phyloP scores from a whole-genome alignment of 2,113 vertebrate genomes.

The Pachypanchax playfairii region DNA sequence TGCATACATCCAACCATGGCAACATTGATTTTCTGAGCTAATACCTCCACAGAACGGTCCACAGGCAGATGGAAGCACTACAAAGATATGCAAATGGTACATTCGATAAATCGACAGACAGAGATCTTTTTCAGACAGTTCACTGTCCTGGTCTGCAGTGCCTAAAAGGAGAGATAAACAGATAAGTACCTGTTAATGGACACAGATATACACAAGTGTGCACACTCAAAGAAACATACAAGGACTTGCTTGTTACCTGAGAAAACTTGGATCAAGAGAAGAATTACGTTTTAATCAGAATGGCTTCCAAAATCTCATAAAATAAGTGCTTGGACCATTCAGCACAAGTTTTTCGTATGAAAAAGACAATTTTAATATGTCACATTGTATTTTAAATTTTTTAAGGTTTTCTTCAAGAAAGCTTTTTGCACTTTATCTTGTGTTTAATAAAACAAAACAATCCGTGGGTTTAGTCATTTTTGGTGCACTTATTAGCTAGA shows the following conservation, averaged over 20 bases:
- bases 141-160: slow-evolving; percentile 72
- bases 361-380: slow-evolving; percentile 29
- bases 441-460: slow-evolving; percentile 60
- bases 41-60: slow-evolving; percentile 81
- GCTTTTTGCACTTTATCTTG: slow-evolving; percentile 41
- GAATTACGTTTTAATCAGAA: slow-evolving; percentile 56
- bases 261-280: slow-evolving; percentile 51
- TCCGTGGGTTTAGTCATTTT: slow-evolving; percentile 62
- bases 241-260: slow-evolving; percentile 59
- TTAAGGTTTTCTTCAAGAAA: slow-evolving; percentile 42
- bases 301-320: slow-evolving; percentile 42
- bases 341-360: slow-evolving; percentile 27
- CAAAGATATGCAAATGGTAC: slow-evolving; percentile 84
- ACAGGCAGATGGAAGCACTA: slow-evolving; percentile 80
- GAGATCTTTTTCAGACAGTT: slow-evolving; percentile 80
- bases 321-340: slow-evolving; percentile 28
- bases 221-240: slow-evolving; percentile 49
- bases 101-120: slow-evolving; percentile 81
- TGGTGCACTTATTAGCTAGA: slow-evolving; percentile 73
- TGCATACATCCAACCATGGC: slow-evolving; percentile 75
- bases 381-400: slow-evolving; percentile 46
- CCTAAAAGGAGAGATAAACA: slow-evolving; percentile 80
- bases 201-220: slow-evolving; percentile 51
- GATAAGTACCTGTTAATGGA: slow-evolving; percentile 82
- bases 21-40: slow-evolving; percentile 82